Percentiles rank a stretch among this genome's conserved stretches.
These are phyloP conservation scores for Pycnonotus jocosus DNA, from an alignment of 2,113 vertebrate species.

Conservation along the genomic window DNA sequence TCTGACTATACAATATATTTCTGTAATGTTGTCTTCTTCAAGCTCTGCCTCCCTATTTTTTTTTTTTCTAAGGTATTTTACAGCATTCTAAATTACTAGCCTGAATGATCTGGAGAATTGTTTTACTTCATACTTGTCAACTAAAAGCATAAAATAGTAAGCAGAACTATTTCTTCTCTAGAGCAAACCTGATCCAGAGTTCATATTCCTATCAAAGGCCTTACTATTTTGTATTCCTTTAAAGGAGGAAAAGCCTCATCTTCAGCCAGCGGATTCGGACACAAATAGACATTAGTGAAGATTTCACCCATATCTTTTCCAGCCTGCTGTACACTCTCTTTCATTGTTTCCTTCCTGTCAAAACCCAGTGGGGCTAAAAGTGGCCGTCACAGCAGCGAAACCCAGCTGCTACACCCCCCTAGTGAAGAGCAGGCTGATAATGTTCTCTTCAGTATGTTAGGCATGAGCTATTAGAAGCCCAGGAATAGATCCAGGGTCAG, in stretches of 20 bases:
- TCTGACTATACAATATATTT: background rate
- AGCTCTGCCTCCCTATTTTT: background rate
- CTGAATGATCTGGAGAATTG: background rate
- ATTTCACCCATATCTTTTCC: slow-evolving; percentile 17
- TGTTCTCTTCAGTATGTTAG: background rate
- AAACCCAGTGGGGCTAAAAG: slow-evolving; percentile 26
- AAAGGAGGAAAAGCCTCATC: background rate
- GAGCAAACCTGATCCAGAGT: background rate
- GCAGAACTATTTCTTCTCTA: background rate
- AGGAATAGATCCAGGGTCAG: background rate
- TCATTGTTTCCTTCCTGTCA: slow-evolving; percentile 55
- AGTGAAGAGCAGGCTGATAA: background rate
- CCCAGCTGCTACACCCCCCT: slow-evolving; percentile 42
- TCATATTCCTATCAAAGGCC: background rate
- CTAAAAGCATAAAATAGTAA: background rate
- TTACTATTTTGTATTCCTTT: background rate
- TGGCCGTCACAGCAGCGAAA: background rate
- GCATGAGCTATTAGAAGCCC: background rate
- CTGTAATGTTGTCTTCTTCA: background rate
- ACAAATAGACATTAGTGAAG: background rate
- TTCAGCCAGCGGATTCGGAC: background rate
- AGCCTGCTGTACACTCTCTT: background rate
- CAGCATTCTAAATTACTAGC: background rate
- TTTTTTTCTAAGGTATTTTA: background rate
- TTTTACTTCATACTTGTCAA: background rate